phyloP scores from a whole-genome alignment of 2,888 invertebrate species.

The Criorhina ranunculi region DNA sequence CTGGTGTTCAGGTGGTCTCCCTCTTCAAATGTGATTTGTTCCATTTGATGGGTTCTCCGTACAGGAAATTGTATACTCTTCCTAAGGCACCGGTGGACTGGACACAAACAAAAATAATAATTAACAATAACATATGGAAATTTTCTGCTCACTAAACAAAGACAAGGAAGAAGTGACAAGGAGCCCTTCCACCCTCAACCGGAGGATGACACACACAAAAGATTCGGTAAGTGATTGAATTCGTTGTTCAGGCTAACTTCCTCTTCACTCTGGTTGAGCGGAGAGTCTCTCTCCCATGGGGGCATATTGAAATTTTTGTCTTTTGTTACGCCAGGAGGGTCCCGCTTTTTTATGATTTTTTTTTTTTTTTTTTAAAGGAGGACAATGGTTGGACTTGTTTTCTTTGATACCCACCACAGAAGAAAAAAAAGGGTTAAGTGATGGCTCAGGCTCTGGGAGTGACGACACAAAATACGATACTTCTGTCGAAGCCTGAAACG shows the following conservation, averaged over 20 bases:
- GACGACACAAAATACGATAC: constrained; percentile 67
- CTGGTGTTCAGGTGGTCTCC: constrained; percentile 61
- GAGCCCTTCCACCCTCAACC: constrained; percentile 46
- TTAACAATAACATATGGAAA: constrained; percentile 58
- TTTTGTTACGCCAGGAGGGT: constrained; percentile 61
- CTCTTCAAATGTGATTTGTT: constrained; percentile 52
- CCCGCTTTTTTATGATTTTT: constrained; percentile 12
- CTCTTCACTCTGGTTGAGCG: constrained; percentile 61
- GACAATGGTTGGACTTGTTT: constrained; percentile 15
- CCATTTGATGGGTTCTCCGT: constrained; percentile 44
- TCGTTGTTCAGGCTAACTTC: constrained; percentile 69
- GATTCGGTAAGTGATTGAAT: constrained; percentile 70
- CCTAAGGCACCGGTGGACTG: not conserved
- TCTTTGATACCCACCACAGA: not conserved
- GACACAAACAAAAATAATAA: constrained; percentile 8
- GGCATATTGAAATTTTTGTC: constrained; percentile 66
- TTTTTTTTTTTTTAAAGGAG: constrained; percentile 30
- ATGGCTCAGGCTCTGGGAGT: constrained; percentile 2
- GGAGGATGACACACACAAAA: constrained; percentile 53
- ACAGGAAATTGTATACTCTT: constrained; percentile 37
- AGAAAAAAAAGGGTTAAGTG: constrained; percentile 59
- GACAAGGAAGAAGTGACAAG: constrained; percentile 11
- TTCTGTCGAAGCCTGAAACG: constrained; percentile 62
- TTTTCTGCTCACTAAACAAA: constrained; percentile 59
- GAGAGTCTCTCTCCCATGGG: constrained; percentile 46